Percentiles rank a stretch among this genome's conserved stretches.
Conservation (phyloP, 2,888 invertebrate genomes). For the Ptilodon capucinus region DNA sequence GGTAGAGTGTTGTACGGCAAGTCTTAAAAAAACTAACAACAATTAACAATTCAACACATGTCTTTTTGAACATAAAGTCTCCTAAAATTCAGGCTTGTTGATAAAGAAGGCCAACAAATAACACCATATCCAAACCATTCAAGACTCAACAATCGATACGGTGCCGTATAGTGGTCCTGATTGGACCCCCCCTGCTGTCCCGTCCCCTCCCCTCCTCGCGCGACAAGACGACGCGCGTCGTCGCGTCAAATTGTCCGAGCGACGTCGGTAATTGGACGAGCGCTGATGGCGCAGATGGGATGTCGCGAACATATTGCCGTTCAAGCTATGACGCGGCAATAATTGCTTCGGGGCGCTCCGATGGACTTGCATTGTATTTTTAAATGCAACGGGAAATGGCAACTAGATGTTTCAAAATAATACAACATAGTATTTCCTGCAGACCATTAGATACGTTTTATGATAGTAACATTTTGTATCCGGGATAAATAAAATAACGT, state of each 20-base stretch:
- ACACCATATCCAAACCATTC: not conserved
- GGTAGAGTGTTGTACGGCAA: too few species aligned
- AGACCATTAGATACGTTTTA: not conserved
- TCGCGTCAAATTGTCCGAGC: slow-evolving; percentile 2
- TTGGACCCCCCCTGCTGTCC: not conserved
- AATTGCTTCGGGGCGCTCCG: not conserved
- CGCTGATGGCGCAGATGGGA: not conserved
- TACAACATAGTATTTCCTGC: not conserved
- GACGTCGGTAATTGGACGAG: not conserved
- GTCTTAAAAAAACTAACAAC: too few species aligned
- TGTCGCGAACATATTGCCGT: not conserved
- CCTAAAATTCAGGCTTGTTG: too few species aligned
- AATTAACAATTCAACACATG: too few species aligned
- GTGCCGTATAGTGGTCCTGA: not conserved
- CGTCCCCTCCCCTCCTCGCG: not conserved
- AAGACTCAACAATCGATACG: not conserved
- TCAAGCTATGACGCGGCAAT: not conserved
- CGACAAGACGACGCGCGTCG: not conserved
- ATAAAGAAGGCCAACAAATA: too few species aligned
- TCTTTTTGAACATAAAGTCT: too few species aligned
- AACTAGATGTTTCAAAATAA: not conserved
- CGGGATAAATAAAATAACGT: not conserved
- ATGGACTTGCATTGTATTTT: not conserved
- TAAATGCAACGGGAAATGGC: not conserved
- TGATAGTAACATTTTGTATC: not conserved